A percentile compares a stretch with the other conserved stretches of the same genome.
These are phyloP conservation scores for Anodontia alba DNA, from an alignment of 2,888 invertebrate genomes.

Conservation along the genomic window DNA sequence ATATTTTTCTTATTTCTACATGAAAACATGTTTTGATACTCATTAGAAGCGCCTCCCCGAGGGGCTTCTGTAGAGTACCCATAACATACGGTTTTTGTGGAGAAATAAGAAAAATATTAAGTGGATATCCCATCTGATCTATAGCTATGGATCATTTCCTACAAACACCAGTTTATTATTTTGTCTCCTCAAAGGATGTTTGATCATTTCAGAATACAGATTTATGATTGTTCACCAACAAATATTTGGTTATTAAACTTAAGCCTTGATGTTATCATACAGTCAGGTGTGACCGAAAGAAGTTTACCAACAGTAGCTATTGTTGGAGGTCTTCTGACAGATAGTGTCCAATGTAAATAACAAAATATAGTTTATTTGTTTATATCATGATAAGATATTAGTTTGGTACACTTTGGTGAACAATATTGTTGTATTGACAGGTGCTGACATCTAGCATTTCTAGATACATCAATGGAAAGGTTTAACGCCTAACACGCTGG, in stretches of 20 bases:
- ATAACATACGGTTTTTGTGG: too few relatives aligned
- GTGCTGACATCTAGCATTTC: constrained; percentile 10
- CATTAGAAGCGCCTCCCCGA: too few relatives aligned
- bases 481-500: too few relatives aligned
- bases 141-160: too few relatives aligned
- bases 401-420: background rate
- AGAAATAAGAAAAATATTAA: too few relatives aligned
- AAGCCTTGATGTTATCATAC: background rate
- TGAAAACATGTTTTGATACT: too few relatives aligned
- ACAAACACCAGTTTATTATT: constrained; percentile 2
- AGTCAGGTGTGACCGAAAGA: background rate
- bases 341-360: background rate
- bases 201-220: background rate
- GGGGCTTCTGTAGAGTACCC: too few relatives aligned
- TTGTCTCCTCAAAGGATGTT: constrained; percentile 9
- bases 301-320: background rate
- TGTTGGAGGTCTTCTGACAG: background rate
- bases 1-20: too few relatives aligned
- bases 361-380: constrained; percentile 5
- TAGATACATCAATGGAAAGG: too few relatives aligned
- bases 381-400: background rate
- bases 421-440: background rate
- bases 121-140: too few relatives aligned
- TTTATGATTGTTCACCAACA: constrained; percentile 17
- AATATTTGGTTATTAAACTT: constrained; percentile 17